Evolutionary conservation across 2,888 invertebrate genomes (phyloP), one percentile per base, ranked within the genome.

Genomic region (Pandemis cinnamomeana): DNA sequence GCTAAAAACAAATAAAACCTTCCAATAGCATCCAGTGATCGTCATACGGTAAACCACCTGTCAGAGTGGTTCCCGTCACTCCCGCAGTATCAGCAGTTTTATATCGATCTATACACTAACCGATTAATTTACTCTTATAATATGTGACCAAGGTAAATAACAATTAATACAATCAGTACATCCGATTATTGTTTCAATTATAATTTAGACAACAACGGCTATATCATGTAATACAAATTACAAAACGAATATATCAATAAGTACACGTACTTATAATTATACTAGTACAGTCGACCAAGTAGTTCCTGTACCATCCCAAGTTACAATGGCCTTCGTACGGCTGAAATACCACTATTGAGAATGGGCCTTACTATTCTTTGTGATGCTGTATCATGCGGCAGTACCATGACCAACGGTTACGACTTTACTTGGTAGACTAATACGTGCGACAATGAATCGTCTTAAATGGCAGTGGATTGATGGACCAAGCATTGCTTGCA

Each of bases 221-320:
- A 70, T 70, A 51, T 10, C n/a, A 53, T 51, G 60, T 62, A 41
- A 70, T 63, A 71, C 13, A 27, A 53, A 63, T 71, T 63, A 71
- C 63, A 63, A 66, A 66, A 60, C 41, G 62, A 53, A 8, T 55
- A 53, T 55, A 20, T 1, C 55, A 70, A 70, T 70, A 62, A 63
- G 41, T 69, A 70, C 53, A 11, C 8, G 20, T 58, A 58, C 58
- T 55, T 20, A 20, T 55, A 55, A 13, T 53, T 8, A 2, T 55
- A 55, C 8, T 55, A 15, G 15, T 48, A 15, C 20, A 55, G 6
- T 36, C 27, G 27, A 36, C 27, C 27, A 36, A 36, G 27, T 2
- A 36, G 27, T 36, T 36, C 27, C 27, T 36, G 27, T 4, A 36
- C 27, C 27, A 36, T 36, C 27, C 4, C 27, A 36, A 36, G 27